These are phyloP conservation scores for Diabrotica virgifera DNA, from an alignment of 1,140 invertebrate genomes.

Conservation along the genomic window DNA sequence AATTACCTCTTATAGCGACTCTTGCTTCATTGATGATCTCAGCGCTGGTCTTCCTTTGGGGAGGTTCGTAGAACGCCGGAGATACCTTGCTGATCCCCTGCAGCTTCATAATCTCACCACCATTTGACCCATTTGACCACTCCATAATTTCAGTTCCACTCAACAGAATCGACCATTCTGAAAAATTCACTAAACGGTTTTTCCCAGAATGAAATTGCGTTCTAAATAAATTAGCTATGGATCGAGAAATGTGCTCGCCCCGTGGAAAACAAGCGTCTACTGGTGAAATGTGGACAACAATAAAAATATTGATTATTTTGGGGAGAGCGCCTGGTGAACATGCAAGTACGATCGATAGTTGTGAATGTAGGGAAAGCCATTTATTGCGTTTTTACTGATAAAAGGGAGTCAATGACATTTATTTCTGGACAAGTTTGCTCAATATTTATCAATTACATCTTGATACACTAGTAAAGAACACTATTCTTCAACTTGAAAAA, in stretches of 20 bases:
- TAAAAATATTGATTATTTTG: slow-evolving; percentile 37
- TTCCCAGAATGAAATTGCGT: background rate
- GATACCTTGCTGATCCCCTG: slow-evolving; percentile 31
- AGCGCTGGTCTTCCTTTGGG: slow-evolving; percentile 61
- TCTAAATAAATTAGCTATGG: slow-evolving; percentile 6
- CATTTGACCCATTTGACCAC: slow-evolving; percentile 31
- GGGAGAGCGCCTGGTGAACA: slow-evolving; percentile 24
- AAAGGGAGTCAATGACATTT: slow-evolving; percentile 17
- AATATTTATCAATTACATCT: too few species aligned
- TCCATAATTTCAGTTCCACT: slow-evolving; percentile 13
- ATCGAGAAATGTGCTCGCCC: slow-evolving; percentile 4
- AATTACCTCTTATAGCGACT: slow-evolving; percentile 52
- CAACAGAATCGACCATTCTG: background rate
- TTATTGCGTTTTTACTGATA: background rate
- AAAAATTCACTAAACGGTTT: background rate
- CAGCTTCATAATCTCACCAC: slow-evolving; percentile 26
- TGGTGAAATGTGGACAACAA: slow-evolving; percentile 8
- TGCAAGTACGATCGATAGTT: slow-evolving; percentile 9
- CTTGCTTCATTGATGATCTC: slow-evolving; percentile 78
- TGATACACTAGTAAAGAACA: too few species aligned
- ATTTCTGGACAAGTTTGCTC: slow-evolving; percentile 27
- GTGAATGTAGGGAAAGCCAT: slow-evolving; percentile 10
- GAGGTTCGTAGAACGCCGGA: slow-evolving; percentile 41
- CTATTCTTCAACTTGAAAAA: too few species aligned
- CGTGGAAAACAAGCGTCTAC: slow-evolving; percentile 12